These are phyloP conservation scores for Anarrhichthys ocellatus DNA, from an alignment of 2,113 vertebrate species.

Conservation along the genomic window DNA sequence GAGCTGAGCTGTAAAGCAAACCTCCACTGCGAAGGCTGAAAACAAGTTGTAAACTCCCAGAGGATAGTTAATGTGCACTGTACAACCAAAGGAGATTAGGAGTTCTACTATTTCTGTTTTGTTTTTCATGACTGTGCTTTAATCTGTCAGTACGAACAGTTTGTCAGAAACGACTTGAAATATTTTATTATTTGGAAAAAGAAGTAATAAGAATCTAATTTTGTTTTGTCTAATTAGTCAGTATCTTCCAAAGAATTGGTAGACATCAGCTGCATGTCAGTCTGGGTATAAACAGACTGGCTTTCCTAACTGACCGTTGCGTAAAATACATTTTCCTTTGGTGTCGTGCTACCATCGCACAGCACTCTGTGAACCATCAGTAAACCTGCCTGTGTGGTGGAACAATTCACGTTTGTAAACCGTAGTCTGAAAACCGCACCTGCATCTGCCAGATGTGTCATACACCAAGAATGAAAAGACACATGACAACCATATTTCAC, in stretches of 20 bases:
- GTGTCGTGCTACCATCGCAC: neutral
- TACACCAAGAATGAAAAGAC: neutral
- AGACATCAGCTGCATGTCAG: neutral
- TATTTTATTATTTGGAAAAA: constrained; percentile 4
- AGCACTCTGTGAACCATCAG: neutral
- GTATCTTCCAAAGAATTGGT: neutral
- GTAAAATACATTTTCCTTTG: constrained; percentile 16
- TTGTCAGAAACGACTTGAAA: constrained; percentile 3
- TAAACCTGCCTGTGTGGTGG: neutral
- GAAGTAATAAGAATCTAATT: constrained; percentile 11
- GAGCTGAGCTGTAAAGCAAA: constrained; percentile 43
- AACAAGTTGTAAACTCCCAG: constrained; percentile 33
- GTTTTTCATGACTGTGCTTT: constrained; percentile 25
- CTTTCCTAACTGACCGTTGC: neutral
- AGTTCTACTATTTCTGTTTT: constrained; percentile 34
- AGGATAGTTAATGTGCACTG: neutral
- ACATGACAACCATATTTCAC: neutral
- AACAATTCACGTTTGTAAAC: neutral
- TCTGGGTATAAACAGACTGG: neutral
- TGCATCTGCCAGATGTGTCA: neutral
- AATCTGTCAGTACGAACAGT: constrained; percentile 15
- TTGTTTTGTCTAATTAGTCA: constrained; percentile 4
- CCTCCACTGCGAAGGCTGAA: constrained; percentile 16
- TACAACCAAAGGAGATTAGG: constrained; percentile 32
- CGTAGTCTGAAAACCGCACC: neutral